Conservation (phyloP, 2,113 vertebrate species). For the Rhinolophus ferrumequinum region DNA sequence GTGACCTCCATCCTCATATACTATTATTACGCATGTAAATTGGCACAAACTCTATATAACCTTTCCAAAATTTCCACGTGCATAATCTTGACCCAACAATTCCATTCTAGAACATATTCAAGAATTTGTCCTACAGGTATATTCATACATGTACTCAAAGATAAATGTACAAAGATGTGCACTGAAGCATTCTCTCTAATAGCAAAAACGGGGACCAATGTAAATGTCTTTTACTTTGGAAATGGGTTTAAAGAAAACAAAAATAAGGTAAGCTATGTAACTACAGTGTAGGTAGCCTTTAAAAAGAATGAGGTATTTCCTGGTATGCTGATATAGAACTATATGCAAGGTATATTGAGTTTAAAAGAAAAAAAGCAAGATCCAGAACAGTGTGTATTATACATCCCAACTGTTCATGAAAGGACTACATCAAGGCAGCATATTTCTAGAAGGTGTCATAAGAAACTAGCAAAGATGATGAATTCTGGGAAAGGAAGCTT, state of each 20-base stretch:
- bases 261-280: background rate
- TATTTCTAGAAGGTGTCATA: background rate
- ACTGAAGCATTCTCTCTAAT: background rate
- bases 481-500: background rate
- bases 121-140: background rate
- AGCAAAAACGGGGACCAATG: background rate
- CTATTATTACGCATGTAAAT: background rate
- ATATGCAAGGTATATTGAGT: background rate
- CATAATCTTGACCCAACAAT: background rate
- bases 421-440: background rate
- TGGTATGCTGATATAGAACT: background rate
- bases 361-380: background rate
- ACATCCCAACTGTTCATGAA: background rate
- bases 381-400: background rate
- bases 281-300: background rate
- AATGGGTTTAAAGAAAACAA: background rate
- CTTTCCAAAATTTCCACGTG: background rate
- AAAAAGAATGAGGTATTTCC: slow-evolving; percentile 27
- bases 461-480: background rate
- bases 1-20: background rate
- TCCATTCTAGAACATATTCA: background rate
- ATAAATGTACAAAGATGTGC: background rate
- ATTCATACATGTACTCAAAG: background rate
- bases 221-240: background rate
- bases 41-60: background rate